Conservation (phyloP, 2,113 vertebrate genomes). For the Caranx ignobilis region DNA sequence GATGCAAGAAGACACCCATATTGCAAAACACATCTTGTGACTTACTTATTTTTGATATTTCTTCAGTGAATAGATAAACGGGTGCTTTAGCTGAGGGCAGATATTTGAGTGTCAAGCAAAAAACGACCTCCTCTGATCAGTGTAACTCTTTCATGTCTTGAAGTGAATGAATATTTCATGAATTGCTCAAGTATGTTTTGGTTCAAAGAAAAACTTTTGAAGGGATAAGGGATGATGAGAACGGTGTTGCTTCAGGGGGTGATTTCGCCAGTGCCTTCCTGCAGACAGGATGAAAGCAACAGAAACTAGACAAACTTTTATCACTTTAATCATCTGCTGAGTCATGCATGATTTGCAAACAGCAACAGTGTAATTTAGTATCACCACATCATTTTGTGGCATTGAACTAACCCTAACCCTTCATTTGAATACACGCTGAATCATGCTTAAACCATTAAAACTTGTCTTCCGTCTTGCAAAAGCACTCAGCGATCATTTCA, state of each 20-base stretch:
- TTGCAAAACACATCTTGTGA: neutral
- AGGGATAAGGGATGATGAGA: neutral
- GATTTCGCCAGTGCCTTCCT: slow-evolving; percentile 23
- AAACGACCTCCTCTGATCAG: neutral
- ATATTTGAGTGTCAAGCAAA: neutral
- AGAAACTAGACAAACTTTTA: neutral
- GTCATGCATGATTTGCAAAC: neutral
- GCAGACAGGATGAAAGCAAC: neutral
- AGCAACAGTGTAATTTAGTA: neutral
- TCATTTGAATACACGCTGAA: neutral
- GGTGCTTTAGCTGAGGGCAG: neutral
- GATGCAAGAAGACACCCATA: neutral
- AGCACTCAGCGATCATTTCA: neutral
- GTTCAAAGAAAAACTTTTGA: neutral
- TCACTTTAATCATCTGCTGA: neutral
- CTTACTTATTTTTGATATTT: neutral
- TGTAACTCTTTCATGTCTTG: neutral
- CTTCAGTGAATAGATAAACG: neutral
- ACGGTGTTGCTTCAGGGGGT: slow-evolving; percentile 18
- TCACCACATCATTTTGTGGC: neutral
- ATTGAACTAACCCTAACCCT: neutral
- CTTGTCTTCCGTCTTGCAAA: neutral
- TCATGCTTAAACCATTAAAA: neutral
- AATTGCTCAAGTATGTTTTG: neutral
- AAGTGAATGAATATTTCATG: neutral